Percentiles rank a stretch among this genome's conserved stretches.
These are phyloP conservation scores for Meganola albula DNA, from an alignment of 2,888 invertebrate species.

Conservation along the genomic window DNA sequence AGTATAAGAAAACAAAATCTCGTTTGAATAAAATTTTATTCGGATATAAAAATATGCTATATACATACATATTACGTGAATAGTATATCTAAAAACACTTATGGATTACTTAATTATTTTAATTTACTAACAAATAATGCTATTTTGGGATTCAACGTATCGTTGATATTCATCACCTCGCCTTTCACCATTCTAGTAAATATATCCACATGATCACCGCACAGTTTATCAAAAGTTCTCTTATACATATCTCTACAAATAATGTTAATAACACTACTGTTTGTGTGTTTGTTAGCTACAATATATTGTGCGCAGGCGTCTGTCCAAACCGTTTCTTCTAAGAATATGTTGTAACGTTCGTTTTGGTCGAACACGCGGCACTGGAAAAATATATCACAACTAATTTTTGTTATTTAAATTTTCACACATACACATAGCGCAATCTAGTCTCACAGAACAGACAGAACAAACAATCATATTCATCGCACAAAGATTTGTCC, in stretches of 20 bases:
- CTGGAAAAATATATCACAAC: slow-evolving; percentile 42
- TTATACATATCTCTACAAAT: slow-evolving; percentile 23
- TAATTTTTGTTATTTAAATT: no score
- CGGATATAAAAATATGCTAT: no score
- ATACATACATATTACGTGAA: no score
- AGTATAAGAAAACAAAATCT: no score
- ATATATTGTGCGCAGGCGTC: slow-evolving; percentile 42
- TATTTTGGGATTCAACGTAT: slow-evolving; percentile 42
- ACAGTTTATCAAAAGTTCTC: slow-evolving; percentile 35
- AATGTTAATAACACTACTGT: slow-evolving; percentile 18
- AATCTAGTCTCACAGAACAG: no score
- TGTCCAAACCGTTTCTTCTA: slow-evolving; percentile 72
- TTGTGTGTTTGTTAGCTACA: slow-evolving; percentile 1
- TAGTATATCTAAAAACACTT: not conserved
- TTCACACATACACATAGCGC: no score
- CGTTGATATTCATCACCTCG: slow-evolving; percentile 13
- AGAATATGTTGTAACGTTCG: slow-evolving; percentile 79
- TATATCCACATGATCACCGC: slow-evolving; percentile 33
- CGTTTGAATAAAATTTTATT: not conserved
- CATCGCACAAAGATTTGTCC: no score
- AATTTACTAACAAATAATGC: slow-evolving; percentile 35
- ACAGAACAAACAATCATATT: no score
- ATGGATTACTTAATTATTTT: slow-evolving; percentile 1
- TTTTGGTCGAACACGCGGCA: slow-evolving; percentile 81
- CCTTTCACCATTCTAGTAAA: slow-evolving; percentile 30